Percentiles rank a stretch among this genome's conserved stretches.
These are phyloP conservation scores for Saccopteryx leptura DNA, from an alignment of 2,113 vertebrate species.

Conservation along the genomic window DNA sequence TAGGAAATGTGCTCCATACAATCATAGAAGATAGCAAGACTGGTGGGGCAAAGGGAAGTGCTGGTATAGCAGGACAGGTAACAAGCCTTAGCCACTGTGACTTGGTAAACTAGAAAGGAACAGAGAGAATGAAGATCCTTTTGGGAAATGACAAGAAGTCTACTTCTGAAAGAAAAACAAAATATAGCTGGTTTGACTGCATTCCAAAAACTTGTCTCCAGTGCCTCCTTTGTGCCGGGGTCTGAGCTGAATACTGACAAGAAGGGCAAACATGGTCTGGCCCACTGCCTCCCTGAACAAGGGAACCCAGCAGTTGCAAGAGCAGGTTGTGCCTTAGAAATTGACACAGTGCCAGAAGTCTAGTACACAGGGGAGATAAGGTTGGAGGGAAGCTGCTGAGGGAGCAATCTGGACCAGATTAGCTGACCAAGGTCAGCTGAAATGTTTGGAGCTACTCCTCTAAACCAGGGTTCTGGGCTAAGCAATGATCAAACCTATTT, in stretches of 20 bases:
- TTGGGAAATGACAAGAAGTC: neutral
- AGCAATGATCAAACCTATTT: neutral
- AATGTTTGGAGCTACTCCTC: neutral
- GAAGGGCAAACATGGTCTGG: neutral
- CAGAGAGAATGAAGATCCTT: neutral
- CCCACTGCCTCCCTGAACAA: neutral
- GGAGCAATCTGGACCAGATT: neutral
- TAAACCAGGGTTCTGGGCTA: neutral
- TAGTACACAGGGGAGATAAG: neutral
- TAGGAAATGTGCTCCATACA: neutral
- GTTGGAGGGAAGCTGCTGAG: neutral
- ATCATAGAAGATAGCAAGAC: neutral
- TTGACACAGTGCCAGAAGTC: neutral
- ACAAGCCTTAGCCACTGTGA: neutral
- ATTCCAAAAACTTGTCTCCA: neutral
- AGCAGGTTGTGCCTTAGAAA: neutral
- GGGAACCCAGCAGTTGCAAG: neutral
- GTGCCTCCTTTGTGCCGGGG: neutral
- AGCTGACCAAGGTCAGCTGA: neutral
- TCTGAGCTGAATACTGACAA: neutral
- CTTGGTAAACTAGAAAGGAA: slow-evolving; percentile 7
- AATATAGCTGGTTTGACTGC: slow-evolving; percentile 16
- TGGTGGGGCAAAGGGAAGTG: neutral
- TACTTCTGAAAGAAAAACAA: neutral
- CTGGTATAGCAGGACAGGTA: neutral